Base-by-base conservation (phyloP, 2,113 vertebrate species). In the Nestor notabilis region DNA sequence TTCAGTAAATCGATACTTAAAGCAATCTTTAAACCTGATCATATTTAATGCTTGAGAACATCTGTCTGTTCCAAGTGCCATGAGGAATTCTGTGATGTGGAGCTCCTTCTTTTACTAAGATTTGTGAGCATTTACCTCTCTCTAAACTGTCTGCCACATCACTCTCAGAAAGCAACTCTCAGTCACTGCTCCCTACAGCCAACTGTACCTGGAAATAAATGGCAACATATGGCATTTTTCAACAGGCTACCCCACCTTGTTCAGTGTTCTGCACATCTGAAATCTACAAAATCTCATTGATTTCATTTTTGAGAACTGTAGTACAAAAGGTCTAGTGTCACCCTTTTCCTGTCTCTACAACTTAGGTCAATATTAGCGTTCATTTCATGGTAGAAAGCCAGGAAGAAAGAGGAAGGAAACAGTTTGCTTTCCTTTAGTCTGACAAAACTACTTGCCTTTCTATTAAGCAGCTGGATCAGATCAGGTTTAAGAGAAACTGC, bases 401-500 rank as follows among this genome's bases (percentile, higher is more conserved):
- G 37, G 24, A 83, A 83, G 64, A 68, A 81, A 70, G 11, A 50
- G 17, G 49, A 91, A 84, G 65, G 29, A 47, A 85, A 82, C 0
- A 72, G 81, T 82, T 89, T 88, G 58, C 87, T 85, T 76, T 85
- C 78, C 49, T 93, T 82, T 10, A 60, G 29, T 39, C 55, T 79
- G 66, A 66, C 70, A 89, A 89, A 80, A 72, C 80, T 80, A 94
- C 75, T 83, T 75, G 60, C 27, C 70, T 89, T 86, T 58, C 82
- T 33, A 47, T 82, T 89, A 82, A 82, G 69, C 94, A 96, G 92
- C 86, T 97, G 94, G 69, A 92, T 82, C 60, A 75, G 75, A 78
- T 97, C 87, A 90, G 24, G 63, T 96, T 95, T 94, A 94, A 94
- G 65, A 89, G 72, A 93, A 94, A 95, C 37, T n/a, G 31, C 65